Percentiles rank a stretch among this genome's conserved stretches.
These are phyloP conservation scores for Lamprologus speciosus DNA, from an alignment of 2,113 vertebrate species.

Conservation along the genomic window DNA sequence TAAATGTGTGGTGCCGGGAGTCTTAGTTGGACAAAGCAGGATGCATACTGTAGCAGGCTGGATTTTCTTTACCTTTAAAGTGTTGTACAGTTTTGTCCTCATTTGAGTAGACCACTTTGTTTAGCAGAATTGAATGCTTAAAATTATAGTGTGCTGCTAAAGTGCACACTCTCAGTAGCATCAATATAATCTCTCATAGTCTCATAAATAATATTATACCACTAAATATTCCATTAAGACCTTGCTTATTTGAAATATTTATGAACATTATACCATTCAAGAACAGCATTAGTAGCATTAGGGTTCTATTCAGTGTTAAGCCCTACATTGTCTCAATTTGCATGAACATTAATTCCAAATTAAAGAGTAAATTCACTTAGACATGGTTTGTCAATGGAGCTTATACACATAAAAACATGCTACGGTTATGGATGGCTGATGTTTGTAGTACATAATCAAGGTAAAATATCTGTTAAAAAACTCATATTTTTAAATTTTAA, in stretches of 20 bases:
- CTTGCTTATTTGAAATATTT: not conserved
- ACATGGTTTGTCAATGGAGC: not conserved
- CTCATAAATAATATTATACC: not conserved
- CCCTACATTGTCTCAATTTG: not conserved
- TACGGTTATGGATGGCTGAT: not conserved
- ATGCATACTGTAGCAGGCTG: not conserved
- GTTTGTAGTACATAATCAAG: not conserved
- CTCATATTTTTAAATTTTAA: not conserved
- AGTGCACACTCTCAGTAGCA: not conserved
- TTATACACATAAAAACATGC: not conserved
- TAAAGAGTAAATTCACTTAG: not conserved
- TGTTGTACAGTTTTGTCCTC: conserved; percentile 10
- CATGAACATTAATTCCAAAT: not conserved
- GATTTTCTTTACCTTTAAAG: not conserved
- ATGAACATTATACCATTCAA: not conserved
- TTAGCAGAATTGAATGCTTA: not conserved
- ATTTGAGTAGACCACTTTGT: not conserved
- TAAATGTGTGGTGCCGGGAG: not conserved
- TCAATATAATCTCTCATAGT: not conserved
- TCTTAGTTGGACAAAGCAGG: conserved; percentile 29
- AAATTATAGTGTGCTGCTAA: not conserved
- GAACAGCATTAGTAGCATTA: not conserved
- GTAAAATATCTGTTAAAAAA: not conserved
- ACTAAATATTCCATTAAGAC: not conserved
- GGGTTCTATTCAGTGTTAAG: not conserved